phyloP scores from a whole-genome alignment of 1,140 invertebrate genomes.

The Drosophila orosa region DNA sequence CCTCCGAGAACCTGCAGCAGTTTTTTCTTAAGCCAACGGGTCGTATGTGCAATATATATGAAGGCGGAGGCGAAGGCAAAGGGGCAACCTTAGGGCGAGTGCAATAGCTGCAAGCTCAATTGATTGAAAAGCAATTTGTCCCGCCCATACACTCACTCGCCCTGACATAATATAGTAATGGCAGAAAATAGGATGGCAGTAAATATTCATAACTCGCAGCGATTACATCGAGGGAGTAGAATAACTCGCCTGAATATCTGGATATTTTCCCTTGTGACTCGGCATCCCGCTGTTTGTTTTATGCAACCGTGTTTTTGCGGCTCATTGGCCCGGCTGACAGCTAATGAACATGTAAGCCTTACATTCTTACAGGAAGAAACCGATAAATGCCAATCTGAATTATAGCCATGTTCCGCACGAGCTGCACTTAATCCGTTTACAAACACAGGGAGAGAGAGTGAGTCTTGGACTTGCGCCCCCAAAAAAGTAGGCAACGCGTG shows the following conservation, averaged over 20 bases:
- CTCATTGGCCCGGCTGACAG: slow-evolving; percentile 21
- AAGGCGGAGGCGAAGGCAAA: slow-evolving; percentile 2
- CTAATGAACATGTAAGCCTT: slow-evolving; percentile 39
- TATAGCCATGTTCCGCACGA: slow-evolving; percentile 40
- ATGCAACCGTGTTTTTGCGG: slow-evolving; percentile 9
- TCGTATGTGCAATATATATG: slow-evolving; percentile 62
- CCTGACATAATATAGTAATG: slow-evolving; percentile 30
- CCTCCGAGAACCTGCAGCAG: background rate
- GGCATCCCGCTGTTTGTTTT: slow-evolving; percentile 13
- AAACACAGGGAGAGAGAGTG: background rate
- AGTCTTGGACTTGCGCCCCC: slow-evolving; percentile 27
- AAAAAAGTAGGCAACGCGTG: slow-evolving; percentile 30
- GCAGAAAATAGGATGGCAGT: slow-evolving; percentile 61
- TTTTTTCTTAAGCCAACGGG: slow-evolving; percentile 24
- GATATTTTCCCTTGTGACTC: background rate
- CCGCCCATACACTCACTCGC: slow-evolving; percentile 28
- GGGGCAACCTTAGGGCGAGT: slow-evolving; percentile 57
- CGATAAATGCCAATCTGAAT: slow-evolving; percentile 26
- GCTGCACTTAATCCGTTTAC: slow-evolving; percentile 57
- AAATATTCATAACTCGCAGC: slow-evolving; percentile 46
- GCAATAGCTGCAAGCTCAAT: slow-evolving; percentile 79
- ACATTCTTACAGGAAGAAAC: slow-evolving; percentile 21
- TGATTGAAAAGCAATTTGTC: slow-evolving; percentile 80
- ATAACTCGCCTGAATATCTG: background rate
- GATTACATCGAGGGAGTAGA: slow-evolving; percentile 19